Percentiles rank a stretch among this genome's conserved stretches.
Evolutionary conservation across 2,888 invertebrate genomes (phyloP).

Genomic region (Branchellion lobata): DNA sequence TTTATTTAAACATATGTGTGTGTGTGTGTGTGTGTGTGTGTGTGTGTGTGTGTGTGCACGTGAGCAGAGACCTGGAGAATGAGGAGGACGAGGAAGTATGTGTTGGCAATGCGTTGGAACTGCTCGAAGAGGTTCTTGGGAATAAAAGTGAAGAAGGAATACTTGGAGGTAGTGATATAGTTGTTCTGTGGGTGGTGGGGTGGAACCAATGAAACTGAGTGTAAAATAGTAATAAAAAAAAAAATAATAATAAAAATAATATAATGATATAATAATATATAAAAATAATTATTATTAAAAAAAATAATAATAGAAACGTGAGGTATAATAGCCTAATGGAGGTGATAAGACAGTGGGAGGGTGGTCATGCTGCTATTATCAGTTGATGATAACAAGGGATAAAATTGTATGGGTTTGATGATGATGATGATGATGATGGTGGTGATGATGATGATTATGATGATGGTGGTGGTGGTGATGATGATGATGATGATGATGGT

Average conservation of each 20-base stretch:
- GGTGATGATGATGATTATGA: neutral
- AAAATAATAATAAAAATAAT: neutral
- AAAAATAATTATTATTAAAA: neutral
- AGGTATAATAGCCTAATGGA: neutral
- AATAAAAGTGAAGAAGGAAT: slow-evolving; percentile 92
- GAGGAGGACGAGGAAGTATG: slow-evolving; percentile 95
- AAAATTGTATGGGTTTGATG: too few species aligned
- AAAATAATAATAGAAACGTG: neutral
- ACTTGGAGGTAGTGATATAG: slow-evolving; percentile 98
- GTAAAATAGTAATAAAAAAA: neutral
- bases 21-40: neutral
- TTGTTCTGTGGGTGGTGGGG: slow-evolving; percentile 78
- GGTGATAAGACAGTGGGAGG: neutral
- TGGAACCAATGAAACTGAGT: neutral
- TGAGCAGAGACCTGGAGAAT: slow-evolving; percentile 92
- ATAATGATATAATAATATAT: neutral
- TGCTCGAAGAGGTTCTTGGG: slow-evolving; percentile 98
- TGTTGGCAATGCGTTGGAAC: slow-evolving; percentile 97
- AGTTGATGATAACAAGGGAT: too few species aligned
- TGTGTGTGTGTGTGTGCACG: too few species aligned
- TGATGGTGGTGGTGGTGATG: neutral
- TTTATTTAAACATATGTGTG: neutral
- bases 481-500: slow-evolving; percentile 28
- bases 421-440: neutral
- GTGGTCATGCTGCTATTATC: neutral